Percentiles rank a stretch among this genome's conserved stretches.
Conservation (phyloP, 2,888 invertebrate species). For the Andricus curvator region DNA sequence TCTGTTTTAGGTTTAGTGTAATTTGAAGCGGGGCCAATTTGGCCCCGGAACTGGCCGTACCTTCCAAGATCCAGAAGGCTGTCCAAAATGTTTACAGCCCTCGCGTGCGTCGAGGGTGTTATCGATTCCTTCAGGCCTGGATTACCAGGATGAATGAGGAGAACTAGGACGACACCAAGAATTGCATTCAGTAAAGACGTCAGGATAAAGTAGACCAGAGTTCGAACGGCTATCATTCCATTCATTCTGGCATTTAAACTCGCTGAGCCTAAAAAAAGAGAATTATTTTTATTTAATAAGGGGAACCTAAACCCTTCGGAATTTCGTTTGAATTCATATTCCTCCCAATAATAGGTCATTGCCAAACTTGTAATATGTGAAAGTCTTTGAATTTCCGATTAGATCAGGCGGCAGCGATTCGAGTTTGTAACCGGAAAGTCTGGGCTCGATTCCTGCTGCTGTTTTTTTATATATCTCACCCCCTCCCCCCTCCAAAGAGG, state of each 20-base stretch:
- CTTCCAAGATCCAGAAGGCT: constrained; percentile 94
- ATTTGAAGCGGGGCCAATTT: constrained; percentile 49
- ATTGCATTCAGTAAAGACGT: constrained; percentile 91
- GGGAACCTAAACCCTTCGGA: too few species aligned
- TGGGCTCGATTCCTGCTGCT: too few species aligned
- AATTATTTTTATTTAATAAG: too few species aligned
- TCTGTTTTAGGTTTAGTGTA: constrained; percentile 38
- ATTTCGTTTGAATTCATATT: too few species aligned
- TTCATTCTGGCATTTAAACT: constrained; percentile 92
- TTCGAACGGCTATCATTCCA: constrained; percentile 91
- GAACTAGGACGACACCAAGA: constrained; percentile 86
- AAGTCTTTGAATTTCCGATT: too few species aligned
- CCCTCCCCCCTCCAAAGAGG: too few species aligned
- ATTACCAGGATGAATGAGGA: constrained; percentile 89
- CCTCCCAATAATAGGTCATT: too few species aligned
- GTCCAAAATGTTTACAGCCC: constrained; percentile 88
- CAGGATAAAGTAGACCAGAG: constrained; percentile 88
- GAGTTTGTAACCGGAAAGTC: too few species aligned
- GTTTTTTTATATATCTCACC: too few species aligned
- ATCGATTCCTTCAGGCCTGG: constrained; percentile 82
- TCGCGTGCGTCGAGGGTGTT: constrained; percentile 78
- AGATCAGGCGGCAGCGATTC: too few species aligned
- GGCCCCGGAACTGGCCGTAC: constrained; percentile 78
- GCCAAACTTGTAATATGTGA: too few species aligned
- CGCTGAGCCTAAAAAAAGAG: constrained; percentile 84